Conservation (phyloP, 2,113 vertebrate species). For the Asarcornis scutulata region DNA sequence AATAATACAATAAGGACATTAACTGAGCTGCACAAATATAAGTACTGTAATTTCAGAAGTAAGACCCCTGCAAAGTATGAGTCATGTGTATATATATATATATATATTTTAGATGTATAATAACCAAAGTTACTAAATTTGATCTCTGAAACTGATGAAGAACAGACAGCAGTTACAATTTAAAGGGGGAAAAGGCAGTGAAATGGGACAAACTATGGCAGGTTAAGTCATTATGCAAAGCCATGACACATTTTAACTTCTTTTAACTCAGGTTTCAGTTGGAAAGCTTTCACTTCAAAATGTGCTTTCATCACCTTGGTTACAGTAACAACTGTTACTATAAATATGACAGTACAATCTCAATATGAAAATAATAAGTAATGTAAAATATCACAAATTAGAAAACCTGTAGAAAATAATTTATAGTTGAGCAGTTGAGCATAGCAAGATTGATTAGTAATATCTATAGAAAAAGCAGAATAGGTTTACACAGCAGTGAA, state of each 20-base stretch:
- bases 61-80: conserved; percentile 36
- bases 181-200: neutral
- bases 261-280: conserved; percentile 2
- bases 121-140: neutral
- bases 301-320: conserved; percentile 3
- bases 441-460: neutral
- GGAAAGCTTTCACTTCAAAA: neutral
- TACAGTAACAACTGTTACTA: neutral
- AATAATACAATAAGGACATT: neutral
- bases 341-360: neutral
- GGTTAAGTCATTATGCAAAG: neutral
- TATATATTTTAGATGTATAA: neutral
- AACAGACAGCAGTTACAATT: neutral
- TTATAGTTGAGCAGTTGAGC: neutral
- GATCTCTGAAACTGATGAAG: neutral
- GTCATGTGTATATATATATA: neutral
- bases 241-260: neutral
- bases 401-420: neutral
- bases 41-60: conserved; percentile 30
- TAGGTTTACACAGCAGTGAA: neutral
- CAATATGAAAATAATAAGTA: neutral
- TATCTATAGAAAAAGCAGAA: neutral
- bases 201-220: neutral
- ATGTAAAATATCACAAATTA: neutral
- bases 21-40: neutral